Base-by-base conservation (phyloP, 2,797 vertebrate species). In the Lacerta bilineata region DNA sequence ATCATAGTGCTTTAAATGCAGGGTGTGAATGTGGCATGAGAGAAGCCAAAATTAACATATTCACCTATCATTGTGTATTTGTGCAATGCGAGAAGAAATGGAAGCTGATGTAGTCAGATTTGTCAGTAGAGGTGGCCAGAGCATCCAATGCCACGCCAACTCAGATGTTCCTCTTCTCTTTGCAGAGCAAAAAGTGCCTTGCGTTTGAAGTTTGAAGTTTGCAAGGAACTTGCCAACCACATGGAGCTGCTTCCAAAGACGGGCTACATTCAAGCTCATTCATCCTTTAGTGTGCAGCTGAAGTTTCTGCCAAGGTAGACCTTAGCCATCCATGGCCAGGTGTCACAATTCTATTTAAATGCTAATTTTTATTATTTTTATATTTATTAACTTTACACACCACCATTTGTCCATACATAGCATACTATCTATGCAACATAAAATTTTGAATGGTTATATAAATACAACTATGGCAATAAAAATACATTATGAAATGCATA, bases 301-400 rank as follows among this genome's bases (percentile, higher is more conserved):
- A 99, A 97, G 96, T 99, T 99, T 95, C 95, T 97, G 93, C 98
- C 98, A 15, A 98, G 98, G 98, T 99, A 69, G 27, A 41, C 61
- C 20, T 64, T 18, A 64, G 20, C 20, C 17, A 64, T 64, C 18
- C 59, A 61, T 23, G 59, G 17, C 59, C 59, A 61, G 20, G 59
- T 61, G 17, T 61, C 59, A 23, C 59, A 61, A 61, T 61, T 61
- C 6, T 61, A 23, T 61, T 61, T 23, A 61, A 18, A 7, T 18
- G 59, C 20, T 61, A 23, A 64, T 55, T 13, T 55, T 15, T 55
- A 55, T 55, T 55, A 55, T 55, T 55, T 55, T 55, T 55, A 55
- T 55, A 55, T 55, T 55, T 55, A 15, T 55, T 55, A 55, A 15
- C 50, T 55, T 55, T 55, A 55, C 50, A 55, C 1, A 4, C 50